Evolutionary conservation across 2,113 vertebrate species (phyloP).

Genomic region (Ammospiza caudacuta): DNA sequence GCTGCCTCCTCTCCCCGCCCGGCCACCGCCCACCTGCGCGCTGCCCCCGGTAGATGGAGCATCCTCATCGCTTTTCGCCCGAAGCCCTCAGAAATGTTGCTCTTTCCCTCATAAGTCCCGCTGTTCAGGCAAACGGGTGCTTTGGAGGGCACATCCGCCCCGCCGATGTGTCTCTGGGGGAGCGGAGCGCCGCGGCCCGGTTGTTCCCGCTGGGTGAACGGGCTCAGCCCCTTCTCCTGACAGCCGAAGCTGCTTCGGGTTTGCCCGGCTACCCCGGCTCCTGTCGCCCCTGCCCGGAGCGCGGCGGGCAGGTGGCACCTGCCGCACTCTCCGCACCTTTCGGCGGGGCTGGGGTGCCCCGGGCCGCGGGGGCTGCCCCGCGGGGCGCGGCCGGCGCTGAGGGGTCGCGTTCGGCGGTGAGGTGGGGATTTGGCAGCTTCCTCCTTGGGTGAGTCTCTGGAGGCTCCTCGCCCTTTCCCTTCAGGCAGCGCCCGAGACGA

Average conservation of each 20-base stretch:
- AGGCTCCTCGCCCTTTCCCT: background rate
- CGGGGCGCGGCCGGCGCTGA: background rate
- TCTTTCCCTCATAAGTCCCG: background rate
- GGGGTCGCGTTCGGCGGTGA: background rate
- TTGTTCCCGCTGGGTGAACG: background rate
- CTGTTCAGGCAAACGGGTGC: background rate
- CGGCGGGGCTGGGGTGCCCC: background rate
- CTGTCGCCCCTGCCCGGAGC: background rate
- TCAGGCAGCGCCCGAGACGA: background rate
- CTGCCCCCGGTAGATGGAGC: slow-evolving; percentile 68
- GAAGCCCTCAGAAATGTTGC: background rate
- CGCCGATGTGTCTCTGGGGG: background rate
- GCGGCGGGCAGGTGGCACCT: background rate
- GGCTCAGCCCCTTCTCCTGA: background rate
- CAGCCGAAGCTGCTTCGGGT: background rate
- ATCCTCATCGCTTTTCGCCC: slow-evolving; percentile 66
- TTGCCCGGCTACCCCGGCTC: background rate
- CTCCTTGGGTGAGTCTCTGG: background rate
- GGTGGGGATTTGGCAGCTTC: accelerated
- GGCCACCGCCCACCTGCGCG: background rate
- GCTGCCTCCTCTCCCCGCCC: background rate
- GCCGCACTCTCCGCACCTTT: background rate
- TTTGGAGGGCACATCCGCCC: background rate
- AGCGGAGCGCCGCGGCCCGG: background rate
- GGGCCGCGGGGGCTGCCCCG: background rate